Percentiles rank a stretch among this genome's conserved stretches.
Conservation (phyloP, 2,113 vertebrate species). For the Leucoraja erinaceus region DNA sequence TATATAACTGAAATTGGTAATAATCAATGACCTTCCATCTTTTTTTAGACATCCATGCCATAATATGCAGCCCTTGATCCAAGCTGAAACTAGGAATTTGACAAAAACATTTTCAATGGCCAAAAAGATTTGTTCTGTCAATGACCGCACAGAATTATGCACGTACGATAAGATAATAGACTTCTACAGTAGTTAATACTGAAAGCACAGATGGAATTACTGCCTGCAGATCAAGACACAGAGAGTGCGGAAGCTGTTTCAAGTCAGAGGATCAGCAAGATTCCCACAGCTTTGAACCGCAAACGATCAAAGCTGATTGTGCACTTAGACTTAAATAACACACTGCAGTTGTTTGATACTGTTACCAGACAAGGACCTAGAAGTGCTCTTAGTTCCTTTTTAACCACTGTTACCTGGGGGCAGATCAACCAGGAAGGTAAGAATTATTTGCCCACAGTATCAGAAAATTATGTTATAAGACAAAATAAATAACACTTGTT, state of each 20-base stretch:
- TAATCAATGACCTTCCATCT: background rate
- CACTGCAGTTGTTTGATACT: conserved; percentile 69
- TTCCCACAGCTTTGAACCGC: conserved; percentile 15
- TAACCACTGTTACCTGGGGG: conserved; percentile 74
- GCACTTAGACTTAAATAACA: conserved; percentile 79
- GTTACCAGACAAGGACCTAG: conserved; percentile 61
- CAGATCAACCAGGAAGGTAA: conserved; percentile 51
- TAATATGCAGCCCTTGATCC: background rate
- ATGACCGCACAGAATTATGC: background rate
- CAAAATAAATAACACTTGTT: background rate
- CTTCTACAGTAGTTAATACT: background rate
- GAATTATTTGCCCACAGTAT: background rate
- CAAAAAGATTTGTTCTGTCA: background rate
- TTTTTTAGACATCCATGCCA: background rate
- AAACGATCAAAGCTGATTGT: conserved; percentile 57
- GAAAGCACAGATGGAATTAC: conserved; percentile 14
- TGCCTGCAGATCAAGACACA: background rate
- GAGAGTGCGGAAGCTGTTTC: background rate
- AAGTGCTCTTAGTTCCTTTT: conserved; percentile 66
- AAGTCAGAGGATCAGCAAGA: background rate
- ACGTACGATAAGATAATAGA: background rate
- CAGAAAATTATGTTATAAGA: background rate
- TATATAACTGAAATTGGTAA: background rate
- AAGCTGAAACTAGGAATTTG: background rate
- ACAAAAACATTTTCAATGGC: too few species aligned